Percentiles rank a stretch among this genome's conserved stretches.
Evolutionary conservation across 2,113 vertebrate genomes (phyloP).

Genomic region (Zosterops borbonicus): DNA sequence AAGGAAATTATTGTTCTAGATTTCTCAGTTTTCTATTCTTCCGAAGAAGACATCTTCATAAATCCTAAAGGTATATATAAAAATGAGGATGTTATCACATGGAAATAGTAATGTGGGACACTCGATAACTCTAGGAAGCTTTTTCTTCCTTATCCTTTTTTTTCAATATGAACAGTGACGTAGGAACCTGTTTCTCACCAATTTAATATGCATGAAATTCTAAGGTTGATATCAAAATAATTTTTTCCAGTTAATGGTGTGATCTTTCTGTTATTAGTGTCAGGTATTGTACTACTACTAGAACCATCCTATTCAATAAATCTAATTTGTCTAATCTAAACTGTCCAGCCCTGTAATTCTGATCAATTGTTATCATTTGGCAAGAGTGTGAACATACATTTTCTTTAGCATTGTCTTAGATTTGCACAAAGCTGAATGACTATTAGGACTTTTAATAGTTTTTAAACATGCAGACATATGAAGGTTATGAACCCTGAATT

Average conservation of each 20-base stretch:
- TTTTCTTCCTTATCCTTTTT: background rate
- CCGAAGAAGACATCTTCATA: background rate
- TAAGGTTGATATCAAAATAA: background rate
- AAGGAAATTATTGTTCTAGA: background rate
- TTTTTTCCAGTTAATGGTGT: background rate
- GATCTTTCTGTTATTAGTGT: background rate
- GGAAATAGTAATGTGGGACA: background rate
- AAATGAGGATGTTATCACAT: background rate
- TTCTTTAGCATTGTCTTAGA: background rate
- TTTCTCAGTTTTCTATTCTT: background rate
- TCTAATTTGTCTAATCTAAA: background rate
- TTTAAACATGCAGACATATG: background rate
- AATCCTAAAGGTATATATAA: background rate
- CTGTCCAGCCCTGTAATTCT: background rate
- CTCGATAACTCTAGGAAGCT: background rate
- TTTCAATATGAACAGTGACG: background rate
- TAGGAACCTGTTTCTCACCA: background rate
- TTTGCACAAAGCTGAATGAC: background rate
- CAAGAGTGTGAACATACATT: background rate
- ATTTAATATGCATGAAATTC: background rate
- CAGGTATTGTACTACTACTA: background rate
- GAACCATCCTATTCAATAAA: background rate
- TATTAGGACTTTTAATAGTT: background rate
- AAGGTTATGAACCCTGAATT: background rate
- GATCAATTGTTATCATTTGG: background rate